A percentile compares a stretch with the other conserved stretches of the same genome.
Conservation (phyloP, 2,888 invertebrate species). For the Lathronympha strigana region DNA sequence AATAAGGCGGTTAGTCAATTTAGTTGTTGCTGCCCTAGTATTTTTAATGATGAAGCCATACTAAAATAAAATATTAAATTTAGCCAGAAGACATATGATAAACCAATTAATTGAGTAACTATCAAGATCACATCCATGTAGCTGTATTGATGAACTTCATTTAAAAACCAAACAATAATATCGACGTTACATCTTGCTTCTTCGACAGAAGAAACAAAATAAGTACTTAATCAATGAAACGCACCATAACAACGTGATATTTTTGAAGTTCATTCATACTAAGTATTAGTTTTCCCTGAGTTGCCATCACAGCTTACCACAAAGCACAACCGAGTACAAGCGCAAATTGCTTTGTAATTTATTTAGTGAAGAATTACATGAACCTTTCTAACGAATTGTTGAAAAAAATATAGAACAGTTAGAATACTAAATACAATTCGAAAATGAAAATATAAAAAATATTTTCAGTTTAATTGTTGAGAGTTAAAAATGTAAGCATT, state of each 20-base stretch:
- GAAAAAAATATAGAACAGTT: not conserved
- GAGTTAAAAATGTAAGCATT: slow-evolving; percentile 43
- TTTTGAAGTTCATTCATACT: slow-evolving; percentile 13
- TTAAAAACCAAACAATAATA: not conserved
- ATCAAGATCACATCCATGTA: slow-evolving; percentile 2
- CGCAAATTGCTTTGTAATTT: slow-evolving; percentile 37
- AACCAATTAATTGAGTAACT: not conserved
- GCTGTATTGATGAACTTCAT: slow-evolving; percentile 13
- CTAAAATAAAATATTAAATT: too few species aligned
- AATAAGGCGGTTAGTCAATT: too few species aligned
- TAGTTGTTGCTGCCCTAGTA: too few species aligned
- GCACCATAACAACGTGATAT: not conserved
- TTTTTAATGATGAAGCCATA: not conserved
- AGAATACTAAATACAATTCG: slow-evolving; percentile 32
- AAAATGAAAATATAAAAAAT: slow-evolving; percentile 32
- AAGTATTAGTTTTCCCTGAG: slow-evolving; percentile 35
- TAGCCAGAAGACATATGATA: not conserved
- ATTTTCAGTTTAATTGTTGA: slow-evolving; percentile 25
- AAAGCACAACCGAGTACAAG: slow-evolving; percentile 52
- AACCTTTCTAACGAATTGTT: slow-evolving; percentile 18
- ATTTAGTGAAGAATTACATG: slow-evolving; percentile 12
- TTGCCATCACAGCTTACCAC: slow-evolving; percentile 60
- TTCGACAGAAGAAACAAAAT: not conserved
- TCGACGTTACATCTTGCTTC: not conserved
- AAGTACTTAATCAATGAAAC: not conserved